Conservation (phyloP, 53 echinoderm and acorn worm species). For the Arbacia lixula region DNA sequence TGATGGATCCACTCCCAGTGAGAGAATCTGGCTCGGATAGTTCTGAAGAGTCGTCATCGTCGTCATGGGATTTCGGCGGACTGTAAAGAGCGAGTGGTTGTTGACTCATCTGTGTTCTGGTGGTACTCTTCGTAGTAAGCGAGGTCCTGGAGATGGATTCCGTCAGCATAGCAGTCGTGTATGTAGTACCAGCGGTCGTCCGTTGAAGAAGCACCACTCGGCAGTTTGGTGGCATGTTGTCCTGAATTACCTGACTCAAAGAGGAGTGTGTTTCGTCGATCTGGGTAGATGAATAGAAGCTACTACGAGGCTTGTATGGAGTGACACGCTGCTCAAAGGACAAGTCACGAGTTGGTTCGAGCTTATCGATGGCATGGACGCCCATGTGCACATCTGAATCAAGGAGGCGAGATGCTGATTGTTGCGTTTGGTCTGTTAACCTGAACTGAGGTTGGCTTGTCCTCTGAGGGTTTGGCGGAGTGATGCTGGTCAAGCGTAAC, state of each 20-base stretch:
- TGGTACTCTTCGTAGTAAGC: slow-evolving; percentile 22
- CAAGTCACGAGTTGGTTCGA: slow-evolving; percentile 16
- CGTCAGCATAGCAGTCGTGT: slow-evolving; percentile 67
- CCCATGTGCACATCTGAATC: slow-evolving; percentile 32
- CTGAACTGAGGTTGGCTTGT: not conserved
- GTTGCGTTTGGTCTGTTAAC: slow-evolving; percentile 7
- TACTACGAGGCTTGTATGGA: slow-evolving; percentile 25
- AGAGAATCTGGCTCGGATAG: slow-evolving; percentile 53
- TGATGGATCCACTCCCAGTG: slow-evolving; percentile 21
- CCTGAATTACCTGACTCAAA: slow-evolving; percentile 7
- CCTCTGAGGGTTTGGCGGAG: not conserved
- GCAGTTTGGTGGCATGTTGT: slow-evolving; percentile 70
- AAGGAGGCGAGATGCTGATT: slow-evolving; percentile 30
- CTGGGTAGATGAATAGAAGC: not conserved
- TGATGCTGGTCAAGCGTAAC: not conserved
- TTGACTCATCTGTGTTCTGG: slow-evolving; percentile 6
- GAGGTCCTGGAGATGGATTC: slow-evolving; percentile 39
- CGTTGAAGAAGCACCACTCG: slow-evolving; percentile 71
- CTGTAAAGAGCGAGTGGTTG: not conserved
- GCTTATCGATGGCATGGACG: slow-evolving; percentile 3
- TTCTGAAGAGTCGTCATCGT: slow-evolving; percentile 50
- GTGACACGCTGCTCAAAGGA: slow-evolving; percentile 3
- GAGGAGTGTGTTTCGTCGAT: not conserved
- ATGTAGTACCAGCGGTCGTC: slow-evolving; percentile 64
- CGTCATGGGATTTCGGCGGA: not conserved